Evolutionary conservation across 2,797 vertebrate genomes (phyloP), one percentile per base, ranked within the genome.

Genomic region (Hypotaenidia philippensis): DNA sequence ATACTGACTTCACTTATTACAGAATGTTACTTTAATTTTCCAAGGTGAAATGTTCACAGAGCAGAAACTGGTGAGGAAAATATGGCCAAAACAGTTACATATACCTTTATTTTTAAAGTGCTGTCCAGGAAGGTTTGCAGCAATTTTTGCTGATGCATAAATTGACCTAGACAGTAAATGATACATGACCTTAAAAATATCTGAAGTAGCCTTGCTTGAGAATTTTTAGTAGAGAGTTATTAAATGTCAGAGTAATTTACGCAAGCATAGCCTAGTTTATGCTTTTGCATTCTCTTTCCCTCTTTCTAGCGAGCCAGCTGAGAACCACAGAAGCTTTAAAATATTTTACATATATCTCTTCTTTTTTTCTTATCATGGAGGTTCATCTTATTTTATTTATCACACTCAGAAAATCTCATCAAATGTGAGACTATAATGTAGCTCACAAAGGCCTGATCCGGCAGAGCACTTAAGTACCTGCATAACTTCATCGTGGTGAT

Each of bases 161-260:
- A 86, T 92, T 97, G 96, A 93, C 81, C 93, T 83, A 95, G 94
- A 87, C 90, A 96, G 61, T 93, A 92, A 93, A 88, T 94, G 95
- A 93, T 95, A 95, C 64, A 64, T 71, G 84, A 89, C 84, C 92
- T 95, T 94, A 96, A 93, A 95, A 95, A 75, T 88, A 94, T 38
- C 85, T 85, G 87, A 92, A 94, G 84, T 94, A 94, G 90, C 89
- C 93, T 94, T 95, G 92, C 94, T 96, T 90, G 88, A 85, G 83
- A 93, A 81, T 95, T 96, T 96, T 97, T 93, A 94, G 93, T 83
- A 55, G 78, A 87, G 79, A 91, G 89, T 95, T 96, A 96, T 96
- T 97, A 96, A 96, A 97, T 96, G 85, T 95, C 95, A 96, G 77
- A 86, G 45, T 96, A 97, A 96, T 96, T 96, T 97, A 95, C 79